phyloP scores from a whole-genome alignment of 2,888 invertebrate species.

The Ochlodes sylvanus region DNA sequence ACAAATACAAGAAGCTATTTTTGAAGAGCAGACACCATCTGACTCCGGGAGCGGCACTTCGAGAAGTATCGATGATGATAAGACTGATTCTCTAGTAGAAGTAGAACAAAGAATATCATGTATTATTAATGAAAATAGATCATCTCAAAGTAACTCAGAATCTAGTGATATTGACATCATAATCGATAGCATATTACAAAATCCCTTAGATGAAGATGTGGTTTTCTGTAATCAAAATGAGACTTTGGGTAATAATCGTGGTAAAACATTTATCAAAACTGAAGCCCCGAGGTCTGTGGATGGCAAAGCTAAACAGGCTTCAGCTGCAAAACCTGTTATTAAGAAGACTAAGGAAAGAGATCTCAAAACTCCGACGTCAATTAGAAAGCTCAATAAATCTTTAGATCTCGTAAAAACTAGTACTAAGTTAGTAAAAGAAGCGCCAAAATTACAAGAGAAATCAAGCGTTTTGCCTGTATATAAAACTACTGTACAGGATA shows the following conservation, averaged over 20 bases:
- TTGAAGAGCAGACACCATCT: conserved; percentile 73
- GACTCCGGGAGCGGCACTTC: conserved; percentile 77
- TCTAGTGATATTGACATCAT: conserved; percentile 75
- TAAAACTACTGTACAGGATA: conserved; percentile 64
- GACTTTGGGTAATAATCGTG: conserved; percentile 58
- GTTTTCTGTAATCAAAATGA: conserved; percentile 60
- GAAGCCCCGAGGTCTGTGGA: conserved; percentile 53
- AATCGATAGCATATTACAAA: conserved; percentile 69
- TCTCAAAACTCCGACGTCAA: conserved; percentile 67
- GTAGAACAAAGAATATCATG: conserved; percentile 80
- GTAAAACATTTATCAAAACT: conserved; percentile 71
- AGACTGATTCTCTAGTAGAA: conserved; percentile 70
- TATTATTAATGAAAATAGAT: conserved; percentile 78
- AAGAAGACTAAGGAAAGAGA: conserved; percentile 67
- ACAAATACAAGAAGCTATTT: conserved; percentile 62
- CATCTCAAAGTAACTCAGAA: conserved; percentile 79
- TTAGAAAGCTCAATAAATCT: conserved; percentile 69
- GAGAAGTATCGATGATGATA: conserved; percentile 68
- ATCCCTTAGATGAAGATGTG: conserved; percentile 58
- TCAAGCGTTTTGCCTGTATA: conserved; percentile 73
- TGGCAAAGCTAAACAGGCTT: conserved; percentile 52
- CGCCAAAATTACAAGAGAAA: conserved; percentile 60
- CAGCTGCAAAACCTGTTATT: conserved; percentile 53
- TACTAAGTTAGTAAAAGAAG: conserved; percentile 56
- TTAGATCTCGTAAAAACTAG: conserved; percentile 64